These are phyloP conservation scores for Ibycter americanus DNA, from an alignment of 2,797 vertebrate species.

Conservation along the genomic window DNA sequence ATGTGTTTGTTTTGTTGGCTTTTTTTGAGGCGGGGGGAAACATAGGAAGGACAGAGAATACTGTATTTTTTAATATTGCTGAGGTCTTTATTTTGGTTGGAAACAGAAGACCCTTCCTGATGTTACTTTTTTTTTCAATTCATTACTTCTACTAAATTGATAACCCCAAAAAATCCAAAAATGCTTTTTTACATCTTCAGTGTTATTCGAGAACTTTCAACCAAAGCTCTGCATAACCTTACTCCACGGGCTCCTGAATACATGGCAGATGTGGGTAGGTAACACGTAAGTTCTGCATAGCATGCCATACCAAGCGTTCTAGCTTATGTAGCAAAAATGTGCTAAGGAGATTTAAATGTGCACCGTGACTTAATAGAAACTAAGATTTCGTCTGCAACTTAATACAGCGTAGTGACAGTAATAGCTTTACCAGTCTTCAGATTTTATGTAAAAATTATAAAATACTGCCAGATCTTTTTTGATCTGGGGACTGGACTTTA, in stretches of 20 bases:
- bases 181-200: slow-evolving; percentile 66
- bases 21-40: neutral
- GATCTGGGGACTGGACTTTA: neutral
- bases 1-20: neutral
- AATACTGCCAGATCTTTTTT: neutral
- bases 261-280: slow-evolving; percentile 85
- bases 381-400: neutral
- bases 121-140: accelerated
- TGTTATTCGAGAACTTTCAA: slow-evolving; percentile 86
- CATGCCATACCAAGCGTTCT: accelerated
- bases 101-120: neutral
- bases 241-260: slow-evolving; percentile 85
- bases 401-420: too few relatives aligned
- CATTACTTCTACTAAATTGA: neutral
- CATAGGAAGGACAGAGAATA: neutral
- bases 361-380: neutral
- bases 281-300: neutral
- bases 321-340: neutral
- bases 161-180: neutral
- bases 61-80: neutral
- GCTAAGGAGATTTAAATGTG: neutral
- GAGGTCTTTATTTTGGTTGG: neutral
- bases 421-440: neutral
- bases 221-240: slow-evolving; percentile 90
- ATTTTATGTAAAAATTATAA: neutral